These are phyloP conservation scores for Chamaetylas fuelleborni DNA, from an alignment of 2,113 vertebrate genomes.

Conservation along the genomic window DNA sequence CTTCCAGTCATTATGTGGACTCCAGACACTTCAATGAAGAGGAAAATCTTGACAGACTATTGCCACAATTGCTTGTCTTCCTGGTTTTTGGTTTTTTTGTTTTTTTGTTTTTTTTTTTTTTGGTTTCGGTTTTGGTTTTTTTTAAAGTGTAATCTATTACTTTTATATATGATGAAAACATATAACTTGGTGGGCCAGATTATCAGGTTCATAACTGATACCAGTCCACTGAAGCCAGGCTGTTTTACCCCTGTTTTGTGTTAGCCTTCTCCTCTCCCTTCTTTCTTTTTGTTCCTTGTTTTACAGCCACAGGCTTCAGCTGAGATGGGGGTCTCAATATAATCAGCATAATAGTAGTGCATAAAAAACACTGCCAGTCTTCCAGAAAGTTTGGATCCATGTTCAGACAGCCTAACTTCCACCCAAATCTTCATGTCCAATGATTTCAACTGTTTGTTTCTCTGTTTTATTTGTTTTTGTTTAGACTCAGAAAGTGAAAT, in stretches of 20 bases:
- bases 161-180: neutral
- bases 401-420: neutral
- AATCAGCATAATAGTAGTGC: neutral
- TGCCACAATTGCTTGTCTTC: neutral
- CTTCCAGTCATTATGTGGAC: neutral
- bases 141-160: neutral
- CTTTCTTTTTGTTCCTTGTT: neutral
- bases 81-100: too few species aligned
- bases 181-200: neutral
- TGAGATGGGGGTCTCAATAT: neutral
- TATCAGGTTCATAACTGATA: neutral
- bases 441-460: neutral
- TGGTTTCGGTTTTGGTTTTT: too few species aligned
- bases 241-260: fast-evolving
- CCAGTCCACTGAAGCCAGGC: neutral
- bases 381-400: neutral
- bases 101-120: too few species aligned
- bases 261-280: neutral
- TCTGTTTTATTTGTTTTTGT: neutral
- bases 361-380: neutral
- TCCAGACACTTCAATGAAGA: neutral
- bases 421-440: neutral
- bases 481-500: neutral
- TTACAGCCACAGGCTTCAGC: neutral
- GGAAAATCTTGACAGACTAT: neutral